A percentile compares a stretch with the other conserved stretches of the same genome.
Evolutionary conservation across 2,888 invertebrate genomes (phyloP).

Genomic region (Drosophila nr. medialis): DNA sequence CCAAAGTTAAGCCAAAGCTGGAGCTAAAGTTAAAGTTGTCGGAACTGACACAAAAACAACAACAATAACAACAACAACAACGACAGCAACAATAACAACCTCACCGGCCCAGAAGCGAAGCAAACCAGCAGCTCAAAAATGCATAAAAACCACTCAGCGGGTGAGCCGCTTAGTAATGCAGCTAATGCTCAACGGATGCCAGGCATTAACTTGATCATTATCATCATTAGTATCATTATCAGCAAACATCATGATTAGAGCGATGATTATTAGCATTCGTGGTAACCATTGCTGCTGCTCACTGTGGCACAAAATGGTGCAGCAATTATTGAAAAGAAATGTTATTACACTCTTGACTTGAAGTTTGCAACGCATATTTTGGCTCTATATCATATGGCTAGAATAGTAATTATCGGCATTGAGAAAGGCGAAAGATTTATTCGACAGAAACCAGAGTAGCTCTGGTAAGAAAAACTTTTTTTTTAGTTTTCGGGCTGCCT

Average conservation of each 20-base stretch:
- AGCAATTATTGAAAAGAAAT: neutral
- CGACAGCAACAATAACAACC: neutral
- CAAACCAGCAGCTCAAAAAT: slow-evolving; percentile 44
- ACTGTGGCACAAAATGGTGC: slow-evolving; percentile 18
- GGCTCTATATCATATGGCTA: neutral
- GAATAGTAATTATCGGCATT: neutral
- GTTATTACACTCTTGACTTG: neutral
- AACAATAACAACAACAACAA: neutral
- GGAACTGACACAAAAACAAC: neutral
- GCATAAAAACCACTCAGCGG: slow-evolving; percentile 56
- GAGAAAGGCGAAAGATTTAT: neutral
- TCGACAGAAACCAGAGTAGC: neutral
- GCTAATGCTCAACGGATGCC: slow-evolving; percentile 59
- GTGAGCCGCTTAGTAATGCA: slow-evolving; percentile 31
- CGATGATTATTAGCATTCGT: neutral
- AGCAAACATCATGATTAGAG: slow-evolving; percentile 22
- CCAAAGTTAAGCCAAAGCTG: slow-evolving; percentile 9
- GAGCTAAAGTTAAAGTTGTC: slow-evolving; percentile 13
- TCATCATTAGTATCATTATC: slow-evolving; percentile 35
- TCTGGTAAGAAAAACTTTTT: too few relatives aligned
- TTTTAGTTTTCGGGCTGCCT: neutral
- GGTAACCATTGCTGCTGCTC: neutral
- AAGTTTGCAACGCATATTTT: neutral
- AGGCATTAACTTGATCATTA: slow-evolving; percentile 40
- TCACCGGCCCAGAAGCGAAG: neutral